phyloP scores from a whole-genome alignment of 2,888 invertebrate species.

The Lordiphosa fenestrarum region DNA sequence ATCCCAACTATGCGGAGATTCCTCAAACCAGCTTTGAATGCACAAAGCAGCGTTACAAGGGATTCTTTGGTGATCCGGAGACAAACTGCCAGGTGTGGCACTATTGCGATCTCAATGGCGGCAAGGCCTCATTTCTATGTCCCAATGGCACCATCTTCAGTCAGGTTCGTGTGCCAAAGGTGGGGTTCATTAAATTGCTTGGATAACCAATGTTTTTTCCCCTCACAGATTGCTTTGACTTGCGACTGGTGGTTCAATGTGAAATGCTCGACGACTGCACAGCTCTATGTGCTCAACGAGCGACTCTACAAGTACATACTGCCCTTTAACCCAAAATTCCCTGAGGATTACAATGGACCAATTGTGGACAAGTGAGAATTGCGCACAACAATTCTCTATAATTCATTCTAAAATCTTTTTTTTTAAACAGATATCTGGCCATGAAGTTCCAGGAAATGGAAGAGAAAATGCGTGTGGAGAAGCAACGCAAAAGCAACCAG shows the following conservation, averaged over 20 bases:
- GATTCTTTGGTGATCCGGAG: constrained; percentile 93
- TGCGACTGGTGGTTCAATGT: constrained; percentile 98
- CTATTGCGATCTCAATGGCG: constrained; percentile 94
- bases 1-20: constrained; percentile 88
- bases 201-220: no score
- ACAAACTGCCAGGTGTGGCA: constrained; percentile 96
- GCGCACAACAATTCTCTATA: not conserved
- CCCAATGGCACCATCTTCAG: constrained; percentile 95
- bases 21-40: constrained; percentile 90
- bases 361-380: constrained; percentile 88
- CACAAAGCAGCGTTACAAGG: constrained; percentile 92
- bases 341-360: constrained; percentile 94
- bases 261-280: constrained; percentile 90
- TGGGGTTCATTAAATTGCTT: no score
- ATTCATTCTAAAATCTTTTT: not conserved
- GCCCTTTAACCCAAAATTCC: constrained; percentile 92
- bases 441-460: constrained; percentile 93
- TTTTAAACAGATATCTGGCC: constrained; percentile 85
- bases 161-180: constrained; percentile 81
- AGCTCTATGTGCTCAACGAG: constrained; percentile 93
- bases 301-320: constrained; percentile 93
- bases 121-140: constrained; percentile 93
- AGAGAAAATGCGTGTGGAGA: constrained; percentile 87
- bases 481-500: constrained; percentile 81
- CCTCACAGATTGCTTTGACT: constrained; percentile 85